Conservation (phyloP, 2,888 invertebrate genomes). For the Neoscelio sp. region DNA sequence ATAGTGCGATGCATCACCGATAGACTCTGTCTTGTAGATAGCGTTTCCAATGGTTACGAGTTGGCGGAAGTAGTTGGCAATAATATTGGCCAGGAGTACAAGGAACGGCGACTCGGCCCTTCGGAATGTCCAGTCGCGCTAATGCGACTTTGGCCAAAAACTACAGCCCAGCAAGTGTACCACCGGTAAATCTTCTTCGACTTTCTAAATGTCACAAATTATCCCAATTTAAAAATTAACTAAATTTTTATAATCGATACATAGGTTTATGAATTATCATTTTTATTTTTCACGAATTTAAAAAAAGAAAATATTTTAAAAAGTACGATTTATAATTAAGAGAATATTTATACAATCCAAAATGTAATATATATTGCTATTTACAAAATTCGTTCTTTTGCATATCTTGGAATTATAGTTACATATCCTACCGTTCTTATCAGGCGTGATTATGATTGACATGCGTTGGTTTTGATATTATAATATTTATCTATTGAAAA, state of each 20-base stretch:
- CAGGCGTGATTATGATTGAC: constrained; percentile 11
- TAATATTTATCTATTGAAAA: background rate
- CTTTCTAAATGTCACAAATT: background rate
- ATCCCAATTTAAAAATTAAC: no score
- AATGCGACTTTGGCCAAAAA: constrained; percentile 93
- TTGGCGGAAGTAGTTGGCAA: constrained; percentile 95
- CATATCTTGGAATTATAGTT: no score
- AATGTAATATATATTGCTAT: no score
- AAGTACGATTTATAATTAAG: no score
- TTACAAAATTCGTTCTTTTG: no score
- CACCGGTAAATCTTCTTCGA: constrained; percentile 80
- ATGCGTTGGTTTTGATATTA: background rate
- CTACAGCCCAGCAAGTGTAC: constrained; percentile 84
- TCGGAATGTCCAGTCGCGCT: constrained; percentile 92
- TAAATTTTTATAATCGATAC: no score
- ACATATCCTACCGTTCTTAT: no score
- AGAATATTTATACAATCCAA: no score
- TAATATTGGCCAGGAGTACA: constrained; percentile 94
- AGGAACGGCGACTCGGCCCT: constrained; percentile 93
- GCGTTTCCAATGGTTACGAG: constrained; percentile 87
- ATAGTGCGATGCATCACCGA: constrained; percentile 93
- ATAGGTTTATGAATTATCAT: no score
- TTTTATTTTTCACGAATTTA: no score
- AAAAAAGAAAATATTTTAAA: no score
- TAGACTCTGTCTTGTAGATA: constrained; percentile 86